Evolutionary conservation across 2,797 vertebrate genomes (phyloP).

Genomic region (Karalla daura): DNA sequence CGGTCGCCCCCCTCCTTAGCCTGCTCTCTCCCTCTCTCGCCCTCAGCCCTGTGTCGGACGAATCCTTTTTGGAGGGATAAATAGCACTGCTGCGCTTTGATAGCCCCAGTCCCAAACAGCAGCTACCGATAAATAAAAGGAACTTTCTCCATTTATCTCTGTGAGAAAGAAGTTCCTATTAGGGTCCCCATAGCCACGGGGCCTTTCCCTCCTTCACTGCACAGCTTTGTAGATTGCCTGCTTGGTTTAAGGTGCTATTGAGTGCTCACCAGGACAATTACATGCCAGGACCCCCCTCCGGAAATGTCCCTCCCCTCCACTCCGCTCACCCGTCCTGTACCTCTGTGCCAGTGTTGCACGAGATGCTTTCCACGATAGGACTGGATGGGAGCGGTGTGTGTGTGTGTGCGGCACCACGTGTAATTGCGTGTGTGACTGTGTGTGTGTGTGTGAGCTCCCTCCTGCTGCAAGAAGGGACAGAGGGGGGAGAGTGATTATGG

Average conservation of each 20-base stretch:
- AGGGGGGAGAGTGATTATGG: conserved; percentile 93
- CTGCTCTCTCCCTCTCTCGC: conserved; percentile 77
- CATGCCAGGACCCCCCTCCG: conserved; percentile 88
- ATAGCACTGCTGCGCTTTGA: conserved; percentile 90
- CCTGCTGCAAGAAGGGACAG: conserved; percentile 82
- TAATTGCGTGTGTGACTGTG: conserved; percentile 81
- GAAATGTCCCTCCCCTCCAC: conserved; percentile 82
- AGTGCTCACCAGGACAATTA: conserved; percentile 99
- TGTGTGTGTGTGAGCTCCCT: conserved; percentile 79
- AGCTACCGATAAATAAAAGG: conserved; percentile 90
- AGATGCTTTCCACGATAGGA: conserved; percentile 93
- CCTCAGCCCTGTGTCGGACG: conserved; percentile 85
- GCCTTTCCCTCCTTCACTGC: conserved; percentile 91
- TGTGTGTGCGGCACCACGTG: conserved; percentile 75
- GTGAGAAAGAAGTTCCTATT: conserved; percentile 93
- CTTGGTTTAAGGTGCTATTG: conserved; percentile 98
- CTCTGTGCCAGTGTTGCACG: conserved; percentile 87
- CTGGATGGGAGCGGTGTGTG: conserved; percentile 89
- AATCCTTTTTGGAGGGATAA: conserved; percentile 89
- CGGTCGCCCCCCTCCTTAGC: conserved; percentile 73
- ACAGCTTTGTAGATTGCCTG: conserved; percentile 95
- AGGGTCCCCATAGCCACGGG: conserved; percentile 93
- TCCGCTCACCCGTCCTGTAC: conserved; percentile 80
- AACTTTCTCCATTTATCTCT: conserved; percentile 94
- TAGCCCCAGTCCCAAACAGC: conserved; percentile 91